phyloP scores from a whole-genome alignment of 1,140 invertebrate genomes.

The Penaeus chinensis region DNA sequence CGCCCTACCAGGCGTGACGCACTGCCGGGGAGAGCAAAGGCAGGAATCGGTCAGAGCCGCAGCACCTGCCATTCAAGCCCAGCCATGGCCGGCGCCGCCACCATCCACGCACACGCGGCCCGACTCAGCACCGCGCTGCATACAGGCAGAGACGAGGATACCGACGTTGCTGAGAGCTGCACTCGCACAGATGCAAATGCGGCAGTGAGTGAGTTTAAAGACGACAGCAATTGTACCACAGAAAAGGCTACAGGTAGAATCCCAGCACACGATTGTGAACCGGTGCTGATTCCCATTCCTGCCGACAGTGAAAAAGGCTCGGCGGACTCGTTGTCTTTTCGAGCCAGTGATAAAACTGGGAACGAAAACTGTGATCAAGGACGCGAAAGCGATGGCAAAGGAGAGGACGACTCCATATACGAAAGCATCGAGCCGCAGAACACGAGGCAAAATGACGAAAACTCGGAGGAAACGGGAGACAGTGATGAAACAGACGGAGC shows the following conservation, averaged over 20 bases:
- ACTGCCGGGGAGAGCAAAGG: not conserved
- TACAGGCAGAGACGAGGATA: too few species aligned
- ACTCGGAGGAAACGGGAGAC: too few species aligned
- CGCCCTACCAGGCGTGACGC: slow-evolving; percentile 46
- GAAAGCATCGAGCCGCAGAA: not conserved
- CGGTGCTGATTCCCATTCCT: not conserved
- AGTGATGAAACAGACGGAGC: too few species aligned
- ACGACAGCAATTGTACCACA: not conserved
- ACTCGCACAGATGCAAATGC: too few species aligned
- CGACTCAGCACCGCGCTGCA: not conserved
- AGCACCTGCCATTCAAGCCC: slow-evolving; percentile 29
- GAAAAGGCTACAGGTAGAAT: not conserved
- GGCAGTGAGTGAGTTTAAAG: too few species aligned
- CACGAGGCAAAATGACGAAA: too few species aligned
- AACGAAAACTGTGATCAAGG: not conserved
- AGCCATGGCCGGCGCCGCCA: slow-evolving; percentile 37
- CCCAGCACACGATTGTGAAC: not conserved
- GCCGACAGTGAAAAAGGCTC: slow-evolving; percentile 1
- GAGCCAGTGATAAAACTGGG: not conserved
- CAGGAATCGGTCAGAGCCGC: not conserved
- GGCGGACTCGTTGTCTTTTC: slow-evolving; percentile 19
- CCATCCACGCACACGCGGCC: not conserved
- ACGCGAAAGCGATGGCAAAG: not conserved
- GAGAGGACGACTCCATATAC: not conserved
- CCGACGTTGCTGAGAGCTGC: too few species aligned